Conservation (phyloP, 2,113 vertebrate species). For the Cheilinus undulatus region DNA sequence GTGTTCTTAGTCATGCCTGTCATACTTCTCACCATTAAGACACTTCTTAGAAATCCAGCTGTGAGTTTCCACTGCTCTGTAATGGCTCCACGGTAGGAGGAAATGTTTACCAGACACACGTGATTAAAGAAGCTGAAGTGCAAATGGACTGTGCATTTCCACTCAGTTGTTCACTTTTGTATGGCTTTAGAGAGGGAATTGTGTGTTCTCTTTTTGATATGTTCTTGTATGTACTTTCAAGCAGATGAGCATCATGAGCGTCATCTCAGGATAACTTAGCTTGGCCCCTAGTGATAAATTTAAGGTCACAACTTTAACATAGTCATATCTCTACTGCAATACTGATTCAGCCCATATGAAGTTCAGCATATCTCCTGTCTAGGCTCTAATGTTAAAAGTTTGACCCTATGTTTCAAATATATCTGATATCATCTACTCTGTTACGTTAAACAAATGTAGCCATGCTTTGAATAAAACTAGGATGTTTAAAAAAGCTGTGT, state of each 20-base stretch:
- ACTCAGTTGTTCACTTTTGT: background rate
- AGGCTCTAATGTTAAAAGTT: too few relatives aligned
- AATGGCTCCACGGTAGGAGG: background rate
- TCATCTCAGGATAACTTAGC: background rate
- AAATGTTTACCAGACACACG: conserved; percentile 1
- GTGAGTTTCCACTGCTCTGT: conserved; percentile 20
- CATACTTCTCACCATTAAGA: conserved; percentile 43
- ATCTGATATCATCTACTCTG: too few relatives aligned
- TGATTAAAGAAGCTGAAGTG: background rate
- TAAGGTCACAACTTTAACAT: too few relatives aligned
- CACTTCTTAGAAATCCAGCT: conserved; percentile 1
- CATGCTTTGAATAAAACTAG: too few relatives aligned
- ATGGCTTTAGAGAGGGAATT: background rate
- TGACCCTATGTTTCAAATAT: too few relatives aligned
- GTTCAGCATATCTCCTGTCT: too few relatives aligned
- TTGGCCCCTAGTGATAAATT: too few relatives aligned
- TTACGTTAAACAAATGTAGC: too few relatives aligned
- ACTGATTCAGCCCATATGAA: too few relatives aligned
- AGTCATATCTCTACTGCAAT: too few relatives aligned
- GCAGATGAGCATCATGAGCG: background rate
- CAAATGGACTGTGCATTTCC: conserved; percentile 2
- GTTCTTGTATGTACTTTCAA: background rate
- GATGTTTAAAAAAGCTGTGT: too few relatives aligned
- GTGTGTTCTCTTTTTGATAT: background rate
- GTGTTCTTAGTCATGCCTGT: conserved; percentile 24